Base-by-base conservation (phyloP, 2,113 vertebrate genomes). In the Hippolais icterina region DNA sequence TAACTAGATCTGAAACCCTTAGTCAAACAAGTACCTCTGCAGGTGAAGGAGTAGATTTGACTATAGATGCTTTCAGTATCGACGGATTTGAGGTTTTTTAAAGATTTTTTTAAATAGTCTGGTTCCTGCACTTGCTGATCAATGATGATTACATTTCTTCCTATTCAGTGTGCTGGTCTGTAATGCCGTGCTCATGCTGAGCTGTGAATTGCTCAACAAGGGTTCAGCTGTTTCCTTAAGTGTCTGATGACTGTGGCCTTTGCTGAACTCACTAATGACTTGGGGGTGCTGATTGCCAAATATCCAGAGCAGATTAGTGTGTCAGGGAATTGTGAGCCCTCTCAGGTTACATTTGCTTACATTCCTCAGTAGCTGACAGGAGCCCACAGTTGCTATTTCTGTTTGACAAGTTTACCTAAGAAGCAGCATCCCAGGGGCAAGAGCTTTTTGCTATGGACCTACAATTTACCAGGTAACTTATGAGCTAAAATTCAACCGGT, bases 161-260 rank as follows among this genome's bases (percentile, higher is more conserved):
- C 18, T 52, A 23, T 64, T n/a, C 41, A 10, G 35, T 18, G 35
- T 52, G 42, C 54, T 37, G 65, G 4, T 46, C 61, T 15, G 5
- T 91, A 84, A 13, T n/a, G 53, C 74, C 33, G 87, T 42, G 63
- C 49, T 93, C 5, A 2, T 75, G 93, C 82, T 93, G 87, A 86
- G 85, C 90, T 96, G 79, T 80, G 75, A 93, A 85, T 94, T 96
- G 92, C 93, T 94, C 87, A 83, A 74, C 46, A 29, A 39, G 46
- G 81, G 35, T 33, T 88, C 29, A 61, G 75, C 75, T 74, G 54
- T 66, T 95, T 76, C 53, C 84, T 63, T 27, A 25, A 47, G 71
- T 59, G 56, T 53, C 50, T 69, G 6, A 77, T 83, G 70, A 57
- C 81, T 80, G n/a, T 39, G 84, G 52, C 79, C 90, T 92, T 83